Conservation (phyloP, 2,888 invertebrate genomes). For the Hirtodrosophila trivittata region DNA sequence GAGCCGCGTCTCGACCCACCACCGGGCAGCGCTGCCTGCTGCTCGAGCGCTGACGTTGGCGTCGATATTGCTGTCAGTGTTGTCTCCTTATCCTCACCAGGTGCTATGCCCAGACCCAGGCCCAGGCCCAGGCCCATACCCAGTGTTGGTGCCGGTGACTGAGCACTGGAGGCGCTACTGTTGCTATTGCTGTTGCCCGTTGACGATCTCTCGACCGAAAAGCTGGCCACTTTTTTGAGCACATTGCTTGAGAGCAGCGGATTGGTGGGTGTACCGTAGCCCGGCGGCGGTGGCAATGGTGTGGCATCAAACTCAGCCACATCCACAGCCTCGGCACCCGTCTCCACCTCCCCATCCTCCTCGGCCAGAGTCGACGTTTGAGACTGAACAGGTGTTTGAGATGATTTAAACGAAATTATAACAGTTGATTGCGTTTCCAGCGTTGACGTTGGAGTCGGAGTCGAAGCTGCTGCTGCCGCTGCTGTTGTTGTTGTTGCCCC, state of each 20-base stretch:
- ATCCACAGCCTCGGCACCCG: slow-evolving; percentile 14
- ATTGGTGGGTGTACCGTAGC: slow-evolving; percentile 71
- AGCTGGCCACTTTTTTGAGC: slow-evolving; percentile 92
- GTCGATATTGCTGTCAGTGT: slow-evolving; percentile 49
- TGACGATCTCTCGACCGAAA: slow-evolving; percentile 89
- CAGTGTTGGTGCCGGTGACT: slow-evolving; percentile 23
- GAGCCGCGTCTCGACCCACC: slow-evolving; percentile 86
- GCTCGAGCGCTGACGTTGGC: slow-evolving; percentile 37
- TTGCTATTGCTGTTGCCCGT: slow-evolving; percentile 45
- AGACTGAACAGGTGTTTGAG: slow-evolving; percentile 82
- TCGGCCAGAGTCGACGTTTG: slow-evolving; percentile 41
- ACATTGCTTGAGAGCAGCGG: slow-evolving; percentile 87
- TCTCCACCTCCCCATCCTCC: slow-evolving; percentile 6
- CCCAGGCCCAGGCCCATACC: neutral
- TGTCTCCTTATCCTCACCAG: slow-evolving; percentile 43
- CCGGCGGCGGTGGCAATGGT: slow-evolving; percentile 60
- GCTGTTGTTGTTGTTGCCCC: slow-evolving; percentile 5
- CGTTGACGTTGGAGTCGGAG: slow-evolving; percentile 64
- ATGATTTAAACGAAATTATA: slow-evolving; percentile 84
- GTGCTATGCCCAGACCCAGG: neutral
- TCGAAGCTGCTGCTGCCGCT: no score
- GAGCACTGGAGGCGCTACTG: slow-evolving; percentile 74
- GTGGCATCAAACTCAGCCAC: slow-evolving; percentile 42
- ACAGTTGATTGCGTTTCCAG: slow-evolving; percentile 84
- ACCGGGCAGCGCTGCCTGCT: slow-evolving; percentile 36